Percentiles rank a stretch among this genome's conserved stretches.
phyloP scores from a whole-genome alignment of 2,113 vertebrate species.

The Myrmophylax atrothorax region DNA sequence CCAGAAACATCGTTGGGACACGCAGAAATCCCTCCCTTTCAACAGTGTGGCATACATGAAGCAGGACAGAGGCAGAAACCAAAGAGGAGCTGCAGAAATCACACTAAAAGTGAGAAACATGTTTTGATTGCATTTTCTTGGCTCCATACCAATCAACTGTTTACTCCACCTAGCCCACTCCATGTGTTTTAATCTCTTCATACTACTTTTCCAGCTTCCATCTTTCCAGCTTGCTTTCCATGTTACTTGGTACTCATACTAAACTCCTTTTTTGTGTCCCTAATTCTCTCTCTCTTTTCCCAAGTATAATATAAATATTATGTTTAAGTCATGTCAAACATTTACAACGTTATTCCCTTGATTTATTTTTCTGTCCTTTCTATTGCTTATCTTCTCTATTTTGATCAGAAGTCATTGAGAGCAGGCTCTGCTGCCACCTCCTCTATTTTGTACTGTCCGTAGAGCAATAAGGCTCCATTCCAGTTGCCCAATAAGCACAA shows the following conservation, averaged over 20 bases:
- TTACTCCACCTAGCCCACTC: background rate
- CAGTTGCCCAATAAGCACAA: slow-evolving; percentile 28
- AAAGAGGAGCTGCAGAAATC: background rate
- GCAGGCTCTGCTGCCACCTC: background rate
- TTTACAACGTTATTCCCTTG: background rate
- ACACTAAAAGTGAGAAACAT: background rate
- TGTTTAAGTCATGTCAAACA: background rate
- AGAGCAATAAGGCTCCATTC: slow-evolving; percentile 10
- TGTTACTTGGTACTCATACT: background rate
- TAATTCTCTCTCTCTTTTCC: background rate
- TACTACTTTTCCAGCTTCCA: background rate
- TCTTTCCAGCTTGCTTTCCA: background rate
- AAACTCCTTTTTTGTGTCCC: background rate
- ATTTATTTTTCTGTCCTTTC: background rate
- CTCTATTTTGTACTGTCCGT: background rate
- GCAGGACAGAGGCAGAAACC: background rate
- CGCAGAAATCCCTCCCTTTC: background rate
- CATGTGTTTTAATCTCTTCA: background rate
- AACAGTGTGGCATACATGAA: background rate
- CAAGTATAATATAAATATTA: background rate
- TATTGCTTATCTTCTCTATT: background rate
- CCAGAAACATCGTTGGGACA: background rate
- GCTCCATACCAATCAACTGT: background rate
- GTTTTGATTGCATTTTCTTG: background rate
- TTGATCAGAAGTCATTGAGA: background rate